Evolutionary conservation across 2,113 vertebrate species (phyloP), one percentile per base, ranked within the genome.

Genomic region (Calyptomena viridis): DNA sequence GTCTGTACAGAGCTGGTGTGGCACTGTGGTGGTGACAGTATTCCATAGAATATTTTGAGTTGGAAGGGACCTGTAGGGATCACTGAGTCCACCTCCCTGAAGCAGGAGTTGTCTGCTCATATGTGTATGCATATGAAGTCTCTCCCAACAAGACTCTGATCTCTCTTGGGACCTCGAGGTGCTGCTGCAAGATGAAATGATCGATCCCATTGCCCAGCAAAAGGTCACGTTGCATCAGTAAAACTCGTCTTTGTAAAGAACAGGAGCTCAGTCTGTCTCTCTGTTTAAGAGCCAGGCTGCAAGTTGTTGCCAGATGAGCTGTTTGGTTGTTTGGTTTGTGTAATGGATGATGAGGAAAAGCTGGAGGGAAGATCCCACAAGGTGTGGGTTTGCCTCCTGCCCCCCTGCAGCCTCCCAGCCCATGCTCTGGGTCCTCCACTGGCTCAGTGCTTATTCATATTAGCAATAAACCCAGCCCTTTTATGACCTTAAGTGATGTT

Each of bases 401-500:
- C 7, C 33, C 30, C 5, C 64, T 25, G 37, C 84, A 73, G 14
- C 84, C 30, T 77, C 68, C 64, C 76, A 66, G 24, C 39, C 58
- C 2, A 1, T 67, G 69, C 64, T 74, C 47, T 39, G 67, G 24
- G 50, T 76, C 58, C 59, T 78, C 53, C 8, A 2, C 39, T 76
- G 4, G 0, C 83, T 60, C 0, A 0, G 33, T 72, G 33, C 87
- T 89, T 89, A 50, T 81, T 94, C 80, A 67, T 47, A 44, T 30
- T 78, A 53, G 59, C n/a, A 19, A 80, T 75, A 95, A 92, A 89
- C 69, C 66, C 87, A 89, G 60, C 66, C 76, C 42, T 81, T 95
- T 89, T 72, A 33, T 95, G 93, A 96, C 94, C 94, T 97, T 94
- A 94, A 92, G 58, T 92, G 76, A 84, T 92, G 92, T 68, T 94